phyloP scores from a whole-genome alignment of 2,797 vertebrate species.

The Sandelia bainsii region DNA sequence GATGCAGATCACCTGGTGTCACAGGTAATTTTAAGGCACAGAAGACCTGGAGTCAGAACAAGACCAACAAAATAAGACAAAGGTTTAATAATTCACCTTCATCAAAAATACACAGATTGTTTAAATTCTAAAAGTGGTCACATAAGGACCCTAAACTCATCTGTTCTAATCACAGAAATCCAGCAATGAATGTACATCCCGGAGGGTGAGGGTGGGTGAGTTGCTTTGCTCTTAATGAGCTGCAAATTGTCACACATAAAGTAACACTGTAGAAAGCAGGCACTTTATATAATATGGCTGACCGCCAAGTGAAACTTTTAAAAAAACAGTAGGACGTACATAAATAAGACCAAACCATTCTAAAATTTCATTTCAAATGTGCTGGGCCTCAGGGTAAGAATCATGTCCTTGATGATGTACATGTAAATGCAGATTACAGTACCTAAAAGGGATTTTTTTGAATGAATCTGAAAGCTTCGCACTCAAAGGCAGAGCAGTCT shows the following conservation, averaged over 20 bases:
- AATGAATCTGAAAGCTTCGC: slow-evolving; percentile 16
- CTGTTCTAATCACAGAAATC: slow-evolving; percentile 27
- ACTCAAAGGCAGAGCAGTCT: not conserved
- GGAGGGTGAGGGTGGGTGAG: not conserved
- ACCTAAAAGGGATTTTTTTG: slow-evolving; percentile 3
- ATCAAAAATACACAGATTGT: not conserved
- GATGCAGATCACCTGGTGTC: slow-evolving; percentile 55
- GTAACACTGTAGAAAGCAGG: slow-evolving; percentile 10
- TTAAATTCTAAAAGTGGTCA: not conserved
- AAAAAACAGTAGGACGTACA: not conserved
- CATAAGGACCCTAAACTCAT: not conserved
- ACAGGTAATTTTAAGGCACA: slow-evolving; percentile 56
- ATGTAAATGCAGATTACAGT: slow-evolving; percentile 11
- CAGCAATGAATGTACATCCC: slow-evolving; percentile 2
- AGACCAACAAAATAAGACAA: not conserved
- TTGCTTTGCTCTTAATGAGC: slow-evolving; percentile 8
- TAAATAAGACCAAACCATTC: slow-evolving; percentile 15
- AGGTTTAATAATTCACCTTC: not conserved
- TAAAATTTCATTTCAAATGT: slow-evolving; percentile 24
- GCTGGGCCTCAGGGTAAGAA: slow-evolving; percentile 8
- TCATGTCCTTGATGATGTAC: not conserved
- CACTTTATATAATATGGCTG: not conserved
- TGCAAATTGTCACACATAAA: slow-evolving; percentile 4
- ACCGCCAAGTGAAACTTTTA: slow-evolving; percentile 5
- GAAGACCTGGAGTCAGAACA: slow-evolving; percentile 56